phyloP scores from a whole-genome alignment of 2,113 vertebrate species.

The Paramormyrops kingsleyae region DNA sequence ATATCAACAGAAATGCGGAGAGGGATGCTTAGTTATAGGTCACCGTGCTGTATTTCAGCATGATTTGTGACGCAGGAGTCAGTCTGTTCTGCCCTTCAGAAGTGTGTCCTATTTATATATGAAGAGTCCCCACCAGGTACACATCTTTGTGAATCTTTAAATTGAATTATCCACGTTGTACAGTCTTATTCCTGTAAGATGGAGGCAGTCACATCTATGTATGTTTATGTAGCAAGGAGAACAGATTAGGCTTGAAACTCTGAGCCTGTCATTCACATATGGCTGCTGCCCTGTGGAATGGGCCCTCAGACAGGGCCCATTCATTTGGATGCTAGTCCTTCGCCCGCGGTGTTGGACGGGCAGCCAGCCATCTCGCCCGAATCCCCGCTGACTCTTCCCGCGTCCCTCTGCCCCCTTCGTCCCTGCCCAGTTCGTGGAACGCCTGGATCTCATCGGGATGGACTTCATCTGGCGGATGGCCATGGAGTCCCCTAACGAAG shows the following conservation, averaged over 20 bases:
- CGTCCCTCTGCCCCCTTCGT: background rate
- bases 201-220: background rate
- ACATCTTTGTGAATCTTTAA: background rate
- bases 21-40: background rate
- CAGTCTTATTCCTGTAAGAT: background rate
- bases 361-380: background rate
- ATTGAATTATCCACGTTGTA: background rate
- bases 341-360: background rate
- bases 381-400: background rate
- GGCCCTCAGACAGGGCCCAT: background rate
- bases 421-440: constrained; percentile 81
- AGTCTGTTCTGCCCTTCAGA: background rate
- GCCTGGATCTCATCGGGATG: constrained; percentile 93
- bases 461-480: constrained; percentile 99
- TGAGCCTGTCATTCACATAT: background rate
- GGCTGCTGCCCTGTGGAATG: background rate
- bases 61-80: background rate
- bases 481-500: constrained; percentile 98
- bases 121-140: background rate
- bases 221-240: background rate
- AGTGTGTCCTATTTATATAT: background rate
- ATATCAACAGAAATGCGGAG: background rate
- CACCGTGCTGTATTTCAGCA: background rate
- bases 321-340: background rate
- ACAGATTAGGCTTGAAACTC: background rate